A percentile compares a stretch with the other conserved stretches of the same genome.
Conservation (phyloP, 2,113 vertebrate species). For the Enhydra lutris region DNA sequence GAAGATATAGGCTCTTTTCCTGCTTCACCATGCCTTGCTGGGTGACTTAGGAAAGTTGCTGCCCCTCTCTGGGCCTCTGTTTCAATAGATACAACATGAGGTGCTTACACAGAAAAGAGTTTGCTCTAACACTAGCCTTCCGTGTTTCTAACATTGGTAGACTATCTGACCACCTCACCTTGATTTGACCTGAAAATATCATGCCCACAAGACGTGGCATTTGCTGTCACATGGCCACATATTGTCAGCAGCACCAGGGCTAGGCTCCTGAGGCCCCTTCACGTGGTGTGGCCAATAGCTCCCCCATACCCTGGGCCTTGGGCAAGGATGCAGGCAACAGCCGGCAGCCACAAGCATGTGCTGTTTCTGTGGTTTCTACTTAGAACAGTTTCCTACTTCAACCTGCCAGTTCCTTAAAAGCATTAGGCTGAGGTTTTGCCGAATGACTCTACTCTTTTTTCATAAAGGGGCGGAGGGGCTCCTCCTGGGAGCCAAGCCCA, state of each 20-base stretch:
- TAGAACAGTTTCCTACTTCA: conserved; percentile 67
- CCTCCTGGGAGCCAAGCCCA: conserved; percentile 47
- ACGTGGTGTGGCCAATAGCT: not conserved
- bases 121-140: not conserved
- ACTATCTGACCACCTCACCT: not conserved
- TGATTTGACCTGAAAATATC: not conserved
- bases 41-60: not conserved
- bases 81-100: not conserved
- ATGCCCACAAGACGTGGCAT: not conserved
- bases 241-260: not conserved
- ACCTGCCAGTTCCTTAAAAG: conserved; percentile 74
- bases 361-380: conserved; percentile 61
- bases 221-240: not conserved
- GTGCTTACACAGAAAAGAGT: not conserved
- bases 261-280: conserved; percentile 6
- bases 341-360: conserved; percentile 33
- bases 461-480: conserved; percentile 65
- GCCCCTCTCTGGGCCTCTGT: not conserved
- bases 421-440: conserved; percentile 63
- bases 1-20: not conserved
- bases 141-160: not conserved
- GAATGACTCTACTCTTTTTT: conserved; percentile 65
- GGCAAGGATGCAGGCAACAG: not conserved
- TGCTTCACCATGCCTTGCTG: not conserved
- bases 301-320: not conserved